Base-by-base conservation (phyloP, 2,113 vertebrate species). In the Poecilia latipinna region DNA sequence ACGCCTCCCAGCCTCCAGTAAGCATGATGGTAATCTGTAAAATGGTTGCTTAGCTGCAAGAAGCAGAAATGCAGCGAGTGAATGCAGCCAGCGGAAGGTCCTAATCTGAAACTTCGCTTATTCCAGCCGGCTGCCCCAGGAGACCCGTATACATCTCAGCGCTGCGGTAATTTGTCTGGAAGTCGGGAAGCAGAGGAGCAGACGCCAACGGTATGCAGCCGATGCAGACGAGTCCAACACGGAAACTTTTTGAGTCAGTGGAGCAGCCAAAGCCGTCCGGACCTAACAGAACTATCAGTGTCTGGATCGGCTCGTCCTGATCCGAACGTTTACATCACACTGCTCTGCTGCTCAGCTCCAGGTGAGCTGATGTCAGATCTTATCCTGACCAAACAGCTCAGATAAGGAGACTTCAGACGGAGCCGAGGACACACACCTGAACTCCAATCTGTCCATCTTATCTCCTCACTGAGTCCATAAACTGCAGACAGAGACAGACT, bases 21-120 rank as follows among this genome's bases (percentile, higher is more conserved):
- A 39, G 17, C 35, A 13, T 22, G 31, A 64, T 33, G 13, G 8
- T 22, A 33, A 64, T 64, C 35, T 66, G 37, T 12, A 39, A 66
- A 66, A 26, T 39, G 35, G 37, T 3, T n/a, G 22, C 24, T 13
- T 15, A 13, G 10, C 24, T 42, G 12, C 29, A 66, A 48, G 44
- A n/a, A 65, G 17, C 63, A 37, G 4, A 37, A n/a, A 65, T 35
- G 32, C 62, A 39, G 64, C 33, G 22, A 72, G 32, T 69, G 64
- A 63, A 51, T 81, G 83, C 79, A 62, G 37, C 64, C 63, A 64
- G 26, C 22, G 33, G 75, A 74, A 62, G 69, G 39, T 66, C 69
- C 75, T 68, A 85, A 77, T 79, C 86, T 88, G 86, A 87, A 82
- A 78, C 71, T 87, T 88, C 83, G 76, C 85, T 86, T 89, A 84